Percentiles rank a stretch among this genome's conserved stretches.
These are phyloP conservation scores for Protobothrops flavoviridis DNA, from an alignment of 2,113 vertebrate species.

Conservation along the genomic window DNA sequence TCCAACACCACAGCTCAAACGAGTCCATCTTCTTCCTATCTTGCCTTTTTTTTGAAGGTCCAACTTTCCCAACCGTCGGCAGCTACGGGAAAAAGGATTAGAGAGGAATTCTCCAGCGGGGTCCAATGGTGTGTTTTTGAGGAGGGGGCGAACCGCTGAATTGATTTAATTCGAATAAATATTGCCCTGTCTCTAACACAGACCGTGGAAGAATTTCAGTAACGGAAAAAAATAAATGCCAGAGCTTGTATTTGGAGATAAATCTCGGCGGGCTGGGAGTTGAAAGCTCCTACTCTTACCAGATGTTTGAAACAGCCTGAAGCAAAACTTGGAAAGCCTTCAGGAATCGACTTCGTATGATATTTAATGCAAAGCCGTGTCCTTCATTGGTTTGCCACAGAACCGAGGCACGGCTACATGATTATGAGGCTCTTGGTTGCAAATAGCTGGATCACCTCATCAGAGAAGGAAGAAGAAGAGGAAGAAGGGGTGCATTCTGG, in stretches of 20 bases:
- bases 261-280: not conserved
- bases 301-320: not conserved
- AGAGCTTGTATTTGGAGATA: not conserved
- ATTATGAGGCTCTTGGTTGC: not conserved
- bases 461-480: not conserved
- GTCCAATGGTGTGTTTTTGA: too few relatives aligned
- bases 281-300: not conserved
- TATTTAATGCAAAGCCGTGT: not conserved
- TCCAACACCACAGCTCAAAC: too few relatives aligned
- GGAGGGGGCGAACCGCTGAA: too few relatives aligned
- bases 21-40: too few relatives aligned
- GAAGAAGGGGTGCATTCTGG: not conserved
- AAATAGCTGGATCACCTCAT: not conserved
- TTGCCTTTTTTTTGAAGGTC: too few relatives aligned
- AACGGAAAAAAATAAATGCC: not conserved
- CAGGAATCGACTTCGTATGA: not conserved
- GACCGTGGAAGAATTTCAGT: not conserved
- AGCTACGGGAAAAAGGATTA: too few relatives aligned
- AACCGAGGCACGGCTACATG: not conserved
- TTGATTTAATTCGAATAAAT: not conserved
- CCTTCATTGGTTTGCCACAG: not conserved
- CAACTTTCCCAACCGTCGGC: too few relatives aligned
- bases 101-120: too few relatives aligned
- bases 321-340: not conserved
- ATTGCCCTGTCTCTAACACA: not conserved